Evolutionary conservation across 92 coral and sea anemone species (phyloP).

Genomic region (Zoanthus sociatus): DNA sequence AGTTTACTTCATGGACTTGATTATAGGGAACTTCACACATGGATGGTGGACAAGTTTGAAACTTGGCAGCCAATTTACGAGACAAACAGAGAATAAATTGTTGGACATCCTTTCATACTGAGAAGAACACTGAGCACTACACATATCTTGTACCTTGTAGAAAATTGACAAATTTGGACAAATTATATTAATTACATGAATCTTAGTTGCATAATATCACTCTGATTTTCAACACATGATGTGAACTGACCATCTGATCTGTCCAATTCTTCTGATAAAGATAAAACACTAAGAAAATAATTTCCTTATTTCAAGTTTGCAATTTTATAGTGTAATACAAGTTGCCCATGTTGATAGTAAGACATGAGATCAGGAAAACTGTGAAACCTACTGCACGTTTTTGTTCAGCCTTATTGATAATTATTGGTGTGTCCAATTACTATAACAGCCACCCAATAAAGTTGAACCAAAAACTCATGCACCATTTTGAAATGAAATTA

Average conservation of each 20-base stretch:
- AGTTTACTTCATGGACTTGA: constrained; percentile 55
- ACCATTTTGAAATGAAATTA: background rate
- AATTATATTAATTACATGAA: background rate
- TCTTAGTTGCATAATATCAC: background rate
- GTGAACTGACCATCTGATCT: background rate
- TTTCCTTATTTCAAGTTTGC: constrained; percentile 18
- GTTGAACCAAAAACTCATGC: constrained; percentile 5
- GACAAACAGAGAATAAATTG: background rate
- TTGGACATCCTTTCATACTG: no score
- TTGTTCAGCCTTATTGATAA: constrained; percentile 23
- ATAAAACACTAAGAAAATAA: constrained; percentile 18
- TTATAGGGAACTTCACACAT: constrained; percentile 72
- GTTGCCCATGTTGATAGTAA: constrained; percentile 2
- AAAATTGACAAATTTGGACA: no score
- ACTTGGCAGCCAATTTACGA: constrained; percentile 49
- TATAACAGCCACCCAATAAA: constrained; percentile 1
- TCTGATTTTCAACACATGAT: background rate
- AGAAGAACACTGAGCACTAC: no score
- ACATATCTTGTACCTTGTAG: no score
- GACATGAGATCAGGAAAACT: constrained; percentile 7
- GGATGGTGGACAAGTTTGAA: constrained; percentile 60
- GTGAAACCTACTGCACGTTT: constrained; percentile 25
- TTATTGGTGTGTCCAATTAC: constrained; percentile 2
- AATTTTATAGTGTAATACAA: constrained; percentile 18
- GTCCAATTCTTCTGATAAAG: constrained; percentile 18